Evolutionary conservation across 2,888 invertebrate species (phyloP), one percentile per base, ranked within the genome.

Genomic region (Campoplex capitator): DNA sequence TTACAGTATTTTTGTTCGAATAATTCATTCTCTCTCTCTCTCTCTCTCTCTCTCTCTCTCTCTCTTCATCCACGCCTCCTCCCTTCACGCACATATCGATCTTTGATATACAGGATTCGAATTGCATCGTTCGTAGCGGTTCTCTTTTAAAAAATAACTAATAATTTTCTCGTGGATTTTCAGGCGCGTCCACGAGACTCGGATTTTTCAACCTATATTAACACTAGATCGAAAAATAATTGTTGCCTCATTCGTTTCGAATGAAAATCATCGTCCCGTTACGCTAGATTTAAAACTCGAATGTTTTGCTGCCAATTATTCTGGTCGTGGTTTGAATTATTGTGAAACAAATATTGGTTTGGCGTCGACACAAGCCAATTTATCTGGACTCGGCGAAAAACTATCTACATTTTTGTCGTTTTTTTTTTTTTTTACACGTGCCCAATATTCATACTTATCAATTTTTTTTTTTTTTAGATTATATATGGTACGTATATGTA

Each of bases 321-420:
- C 13, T 28, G 1, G 0, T 62, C 32, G 32, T 62, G 16, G 62
- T 23, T 18, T 2, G 6, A 62, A 28, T 32, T 0, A 58, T 28
- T 32, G 4, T 32, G 32, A 28, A 62, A 32, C 6, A 32, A 58
- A 58, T 23, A 62, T 32, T 1, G 16, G 32, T 62, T 80, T 45
- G 54, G 48, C 68, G 56, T 45, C 51, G 74, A 87, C 28, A 35
- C 56, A 23, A 45, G 45, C 11, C 79, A 65, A 80, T 65, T 73
- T 51, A 13, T 73, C 32, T 18, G 13, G 35, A 35, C 38, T 18
- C 67, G 48, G 48, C 68, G 67, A 71, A 67, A 68, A 38, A 84
- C 23, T 70, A 67, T 77, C 83, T 77, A 77, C 71, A 83, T 65
- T 42, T 68, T 56, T 56, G 74, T 86, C 80, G 75, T 75, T 75